Evolutionary conservation across 2,113 vertebrate species (phyloP).

Genomic region (Rafetus swinhoei): DNA sequence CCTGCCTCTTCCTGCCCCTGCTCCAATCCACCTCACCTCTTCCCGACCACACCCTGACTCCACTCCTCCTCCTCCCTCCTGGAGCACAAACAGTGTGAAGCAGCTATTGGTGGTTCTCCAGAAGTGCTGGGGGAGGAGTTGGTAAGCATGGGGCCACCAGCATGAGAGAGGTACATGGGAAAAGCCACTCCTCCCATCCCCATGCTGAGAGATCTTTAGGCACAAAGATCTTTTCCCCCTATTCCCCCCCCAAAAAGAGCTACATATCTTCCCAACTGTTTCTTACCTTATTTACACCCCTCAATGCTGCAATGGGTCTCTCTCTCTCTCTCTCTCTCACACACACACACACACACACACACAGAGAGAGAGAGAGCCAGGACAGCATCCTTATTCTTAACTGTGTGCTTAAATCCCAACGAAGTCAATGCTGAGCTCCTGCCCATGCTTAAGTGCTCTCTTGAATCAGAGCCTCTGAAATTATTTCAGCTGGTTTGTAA

Average conservation of each 20-base stretch:
- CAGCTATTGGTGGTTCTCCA: too few species aligned
- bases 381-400: neutral
- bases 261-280: neutral
- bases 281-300: neutral
- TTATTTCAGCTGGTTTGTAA: neutral
- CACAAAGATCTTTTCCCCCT: neutral
- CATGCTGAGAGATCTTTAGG: neutral
- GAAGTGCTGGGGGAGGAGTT: too few species aligned
- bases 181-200: too few species aligned
- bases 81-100: too few species aligned
- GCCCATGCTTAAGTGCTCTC: neutral
- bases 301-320: neutral
- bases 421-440: neutral
- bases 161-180: too few species aligned
- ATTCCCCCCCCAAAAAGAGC: neutral
- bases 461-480: neutral
- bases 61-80: too few species aligned
- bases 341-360: neutral
- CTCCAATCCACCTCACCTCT: too few species aligned
- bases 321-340: too few species aligned
- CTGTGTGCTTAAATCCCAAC: neutral
- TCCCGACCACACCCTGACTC: too few species aligned
- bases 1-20: too few species aligned
- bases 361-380: neutral
- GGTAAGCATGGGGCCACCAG: too few species aligned